These are phyloP conservation scores for Lacanobia wlatinum DNA, from an alignment of 2,888 invertebrate species.

Conservation along the genomic window DNA sequence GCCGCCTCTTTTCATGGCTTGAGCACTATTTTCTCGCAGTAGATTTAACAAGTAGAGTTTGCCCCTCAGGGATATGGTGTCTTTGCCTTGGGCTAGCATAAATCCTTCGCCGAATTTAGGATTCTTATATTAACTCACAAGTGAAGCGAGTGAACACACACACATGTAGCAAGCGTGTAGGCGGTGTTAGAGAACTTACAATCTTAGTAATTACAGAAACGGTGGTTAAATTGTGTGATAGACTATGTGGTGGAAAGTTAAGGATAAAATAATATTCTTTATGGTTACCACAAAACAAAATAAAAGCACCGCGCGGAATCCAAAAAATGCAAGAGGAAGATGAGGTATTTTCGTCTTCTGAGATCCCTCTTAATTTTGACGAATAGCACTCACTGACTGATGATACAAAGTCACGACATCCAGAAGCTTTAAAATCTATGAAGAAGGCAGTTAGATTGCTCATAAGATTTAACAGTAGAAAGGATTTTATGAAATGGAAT, in stretches of 20 bases:
- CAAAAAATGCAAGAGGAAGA: background rate
- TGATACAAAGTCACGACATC: background rate
- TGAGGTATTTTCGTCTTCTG: background rate
- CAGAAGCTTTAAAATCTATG: background rate
- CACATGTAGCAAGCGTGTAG: too few species aligned
- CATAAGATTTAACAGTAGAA: background rate
- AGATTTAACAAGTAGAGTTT: too few species aligned
- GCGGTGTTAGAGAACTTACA: background rate
- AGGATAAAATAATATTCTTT: background rate
- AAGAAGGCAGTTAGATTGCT: background rate
- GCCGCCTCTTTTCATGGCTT: too few species aligned
- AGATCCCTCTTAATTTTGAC: background rate
- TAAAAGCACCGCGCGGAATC: too few species aligned
- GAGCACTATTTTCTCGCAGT: too few species aligned
- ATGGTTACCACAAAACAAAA: background rate
- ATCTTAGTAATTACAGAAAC: background rate
- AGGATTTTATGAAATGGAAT: background rate
- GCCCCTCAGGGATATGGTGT: too few species aligned
- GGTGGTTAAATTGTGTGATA: background rate
- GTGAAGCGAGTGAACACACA: too few species aligned
- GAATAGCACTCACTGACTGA: background rate
- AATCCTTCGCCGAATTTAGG: too few species aligned
- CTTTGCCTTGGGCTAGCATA: too few species aligned
- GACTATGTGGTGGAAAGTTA: background rate
- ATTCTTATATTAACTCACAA: too few species aligned